Percentiles rank a stretch among this genome's conserved stretches.
These are phyloP conservation scores for Anadara kagoshimensis DNA, from an alignment of 1,140 invertebrate species.

Conservation along the genomic window DNA sequence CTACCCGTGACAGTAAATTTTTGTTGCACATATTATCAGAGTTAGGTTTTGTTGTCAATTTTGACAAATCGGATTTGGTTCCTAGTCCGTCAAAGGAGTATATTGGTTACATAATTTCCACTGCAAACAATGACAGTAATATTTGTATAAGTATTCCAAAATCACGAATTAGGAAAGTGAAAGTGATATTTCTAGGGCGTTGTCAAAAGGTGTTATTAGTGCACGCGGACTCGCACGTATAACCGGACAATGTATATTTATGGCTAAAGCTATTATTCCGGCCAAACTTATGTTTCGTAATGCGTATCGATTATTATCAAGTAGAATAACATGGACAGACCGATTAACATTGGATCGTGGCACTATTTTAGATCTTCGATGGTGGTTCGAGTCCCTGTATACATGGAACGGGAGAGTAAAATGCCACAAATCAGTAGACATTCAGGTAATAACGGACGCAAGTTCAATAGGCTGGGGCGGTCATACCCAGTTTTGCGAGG, in stretches of 20 bases:
- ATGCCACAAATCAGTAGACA: no score
- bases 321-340: slow-evolving; percentile 11
- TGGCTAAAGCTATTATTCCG: slow-evolving; percentile 16
- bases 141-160: slow-evolving; percentile 27
- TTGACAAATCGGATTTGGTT: slow-evolving; percentile 28
- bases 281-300: slow-evolving; percentile 22
- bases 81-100: slow-evolving; percentile 7
- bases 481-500: background rate
- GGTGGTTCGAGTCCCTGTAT: no score
- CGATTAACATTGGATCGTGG: no score
- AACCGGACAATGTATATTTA: slow-evolving; percentile 25
- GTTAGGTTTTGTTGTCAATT: slow-evolving; percentile 32
- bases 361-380: no score
- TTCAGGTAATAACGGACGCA: no score
- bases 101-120: slow-evolving; percentile 31
- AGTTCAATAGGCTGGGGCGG: slow-evolving; percentile 5
- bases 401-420: no score
- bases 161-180: slow-evolving; percentile 10
- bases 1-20: no score
- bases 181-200: slow-evolving; percentile 1
- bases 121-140: slow-evolving; percentile 1
- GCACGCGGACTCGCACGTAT: slow-evolving; percentile 19
- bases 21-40: no score
- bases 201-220: slow-evolving; percentile 3
- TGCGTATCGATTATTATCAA: slow-evolving; percentile 9